These are phyloP conservation scores for Drosophila teissieri DNA, from an alignment of 1,140 invertebrate species.

Conservation along the genomic window DNA sequence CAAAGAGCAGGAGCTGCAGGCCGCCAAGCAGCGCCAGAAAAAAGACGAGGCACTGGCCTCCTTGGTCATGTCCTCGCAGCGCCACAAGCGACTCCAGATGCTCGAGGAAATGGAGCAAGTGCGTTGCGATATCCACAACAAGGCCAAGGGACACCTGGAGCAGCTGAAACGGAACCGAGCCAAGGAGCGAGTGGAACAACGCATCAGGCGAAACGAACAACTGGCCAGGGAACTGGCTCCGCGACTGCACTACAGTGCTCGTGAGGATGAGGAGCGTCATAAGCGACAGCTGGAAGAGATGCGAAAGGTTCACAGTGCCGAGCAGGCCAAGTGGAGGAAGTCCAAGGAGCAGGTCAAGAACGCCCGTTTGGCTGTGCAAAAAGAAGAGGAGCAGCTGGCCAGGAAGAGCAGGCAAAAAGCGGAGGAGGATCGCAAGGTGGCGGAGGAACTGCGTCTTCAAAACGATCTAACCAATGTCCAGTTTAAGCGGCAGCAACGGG, in stretches of 20 bases:
- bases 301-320: slow-evolving; percentile 67
- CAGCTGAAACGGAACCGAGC: slow-evolving; percentile 42
- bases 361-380: slow-evolving; percentile 53
- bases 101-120: slow-evolving; percentile 66
- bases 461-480: slow-evolving; percentile 60
- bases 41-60: slow-evolving; percentile 71
- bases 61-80: slow-evolving; percentile 65
- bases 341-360: slow-evolving; percentile 37
- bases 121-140: slow-evolving; percentile 68
- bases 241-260: slow-evolving; percentile 65
- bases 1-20: slow-evolving; percentile 43
- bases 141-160: slow-evolving; percentile 62
- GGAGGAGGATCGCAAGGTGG: slow-evolving; percentile 32
- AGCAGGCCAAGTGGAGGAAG: slow-evolving; percentile 53
- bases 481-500: slow-evolving; percentile 59
- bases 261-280: slow-evolving; percentile 55
- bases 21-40: slow-evolving; percentile 39
- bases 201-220: slow-evolving; percentile 50
- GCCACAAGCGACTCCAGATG: slow-evolving; percentile 55
- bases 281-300: slow-evolving; percentile 56
- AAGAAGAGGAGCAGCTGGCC: slow-evolving; percentile 52
- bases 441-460: slow-evolving; percentile 34
- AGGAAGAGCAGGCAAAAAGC: slow-evolving; percentile 25
- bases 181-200: slow-evolving; percentile 46
- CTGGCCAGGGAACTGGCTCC: slow-evolving; percentile 56